A percentile compares a stretch with the other conserved stretches of the same genome.
Conservation (phyloP, 2,113 vertebrate genomes). For the Rhagologus leucostigma region DNA sequence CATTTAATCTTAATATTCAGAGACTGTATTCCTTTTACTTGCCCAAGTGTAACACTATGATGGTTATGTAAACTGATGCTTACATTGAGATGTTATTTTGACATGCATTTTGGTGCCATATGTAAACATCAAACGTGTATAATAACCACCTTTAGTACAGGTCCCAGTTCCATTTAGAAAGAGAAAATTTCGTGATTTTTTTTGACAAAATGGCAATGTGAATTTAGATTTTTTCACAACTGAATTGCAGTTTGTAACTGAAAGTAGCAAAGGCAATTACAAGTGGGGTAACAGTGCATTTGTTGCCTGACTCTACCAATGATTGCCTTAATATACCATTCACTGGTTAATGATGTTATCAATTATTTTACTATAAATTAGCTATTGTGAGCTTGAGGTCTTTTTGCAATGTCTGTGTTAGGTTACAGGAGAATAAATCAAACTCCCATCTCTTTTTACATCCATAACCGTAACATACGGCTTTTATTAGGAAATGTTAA, state of each 20-base stretch:
- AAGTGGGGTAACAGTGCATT: background rate
- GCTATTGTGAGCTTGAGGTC: background rate
- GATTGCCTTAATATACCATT: background rate
- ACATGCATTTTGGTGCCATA: background rate
- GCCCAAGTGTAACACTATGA: background rate
- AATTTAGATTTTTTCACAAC: background rate
- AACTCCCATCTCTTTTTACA: slow-evolving; percentile 12
- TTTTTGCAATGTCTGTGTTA: slow-evolving; percentile 18
- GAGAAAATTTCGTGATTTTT: background rate
- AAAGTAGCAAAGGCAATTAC: background rate
- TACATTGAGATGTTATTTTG: background rate
- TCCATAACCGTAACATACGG: background rate
- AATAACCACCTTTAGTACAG: background rate
- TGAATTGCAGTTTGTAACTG: background rate
- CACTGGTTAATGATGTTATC: background rate
- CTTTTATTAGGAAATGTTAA: slow-evolving; percentile 56
- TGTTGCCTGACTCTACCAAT: background rate
- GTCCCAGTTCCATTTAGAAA: background rate
- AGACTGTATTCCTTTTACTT: background rate
- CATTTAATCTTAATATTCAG: background rate
- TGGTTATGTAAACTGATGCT: background rate
- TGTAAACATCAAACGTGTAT: background rate
- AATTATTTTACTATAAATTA: slow-evolving; percentile 31
- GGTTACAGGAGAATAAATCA: slow-evolving; percentile 13
- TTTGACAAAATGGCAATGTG: background rate